A percentile compares a stretch with the other conserved stretches of the same genome.
phyloP scores from a whole-genome alignment of 1,140 invertebrate genomes.

The Lepidostoma basale region DNA sequence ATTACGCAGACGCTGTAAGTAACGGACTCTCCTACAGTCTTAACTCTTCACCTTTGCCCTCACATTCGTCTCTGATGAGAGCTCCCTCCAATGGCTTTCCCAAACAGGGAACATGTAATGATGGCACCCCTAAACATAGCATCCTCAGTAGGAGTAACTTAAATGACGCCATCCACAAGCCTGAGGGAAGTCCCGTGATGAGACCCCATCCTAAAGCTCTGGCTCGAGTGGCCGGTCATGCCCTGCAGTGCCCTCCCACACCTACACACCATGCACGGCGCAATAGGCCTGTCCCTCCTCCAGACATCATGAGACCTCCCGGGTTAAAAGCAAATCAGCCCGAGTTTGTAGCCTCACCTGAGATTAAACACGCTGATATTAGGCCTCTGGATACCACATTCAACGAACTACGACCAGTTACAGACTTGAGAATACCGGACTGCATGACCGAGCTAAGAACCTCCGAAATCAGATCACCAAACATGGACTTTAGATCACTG shows the following conservation, averaged over 20 bases:
- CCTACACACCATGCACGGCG: conserved; percentile 80
- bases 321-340: conserved; percentile 60
- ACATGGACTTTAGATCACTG: conserved; percentile 54
- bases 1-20: conserved; percentile 19
- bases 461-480: conserved; percentile 60
- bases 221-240: conserved; percentile 60
- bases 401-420: conserved; percentile 48
- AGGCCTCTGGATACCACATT: conserved; percentile 48
- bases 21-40: conserved; percentile 20
- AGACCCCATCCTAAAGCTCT: conserved; percentile 65
- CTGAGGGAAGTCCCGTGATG: conserved; percentile 54
- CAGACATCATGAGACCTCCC: conserved; percentile 53
- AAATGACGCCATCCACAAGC: conserved; percentile 32
- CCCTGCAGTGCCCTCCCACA: conserved; percentile 73
- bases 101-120: conserved; percentile 38
- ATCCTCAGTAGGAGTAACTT: conserved; percentile 40
- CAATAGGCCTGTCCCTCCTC: conserved; percentile 58
- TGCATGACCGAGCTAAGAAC: conserved; percentile 58
- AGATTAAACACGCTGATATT: conserved; percentile 52
- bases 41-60: conserved; percentile 28
- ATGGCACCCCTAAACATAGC: conserved; percentile 51
- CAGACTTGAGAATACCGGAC: conserved; percentile 58
- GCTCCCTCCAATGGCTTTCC: conserved; percentile 51
- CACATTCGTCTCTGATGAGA: conserved; percentile 52
- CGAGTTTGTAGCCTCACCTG: conserved; percentile 50